Base-by-base conservation (phyloP, 2,888 invertebrate genomes). In the Temnothorax rugatulus region DNA sequence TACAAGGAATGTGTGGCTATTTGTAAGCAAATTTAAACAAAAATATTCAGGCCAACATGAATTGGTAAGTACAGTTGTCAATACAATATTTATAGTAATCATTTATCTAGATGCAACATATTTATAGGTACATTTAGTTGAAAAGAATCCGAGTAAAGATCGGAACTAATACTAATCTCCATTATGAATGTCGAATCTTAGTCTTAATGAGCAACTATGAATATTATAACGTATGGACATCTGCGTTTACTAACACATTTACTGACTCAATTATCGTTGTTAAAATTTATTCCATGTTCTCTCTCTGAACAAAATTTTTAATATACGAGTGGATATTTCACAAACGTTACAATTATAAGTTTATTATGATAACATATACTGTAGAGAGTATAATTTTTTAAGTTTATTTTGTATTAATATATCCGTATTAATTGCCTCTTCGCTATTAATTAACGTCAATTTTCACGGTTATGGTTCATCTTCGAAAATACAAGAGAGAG, bases 271-370 rank as follows among this genome's bases (percentile, higher is more conserved):
- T 34, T 34, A 18, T 61, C 29, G 18, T 8, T 41, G 38, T 41
- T 34, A 3, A 18, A 29, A 73, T 73, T 73, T 73, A 73, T 73
- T 57, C 38, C 38, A 73, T 41, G 21, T 41, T 38, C 29, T 29
- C 29, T 29, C 29, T 29, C 25, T 25, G 57, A 15, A 44, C 18
- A 21, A 25, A 73, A 73, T 52, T 71, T 71, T 52, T 50, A 13
- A 21, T n/a, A 41, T 15, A 29, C 8, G 15, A 59, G 59, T 29
- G 2, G 8, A 29, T 34, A 59, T 8, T 59, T 59, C 29, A 29
- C 59, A 59, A 59, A 15, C 13, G 3, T 59, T 59, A 29, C 2
- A 34, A 61, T 57, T 29, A 44, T 25, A 25, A 44, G 47, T 61
- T 18, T 11, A 50, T 25, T 44, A 44, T 15, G 21, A 41, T 25